Percentiles rank a stretch among this genome's conserved stretches.
These are phyloP conservation scores for Macrobrachium rosenbergii DNA, from an alignment of 1,140 invertebrate species.

Conservation along the genomic window DNA sequence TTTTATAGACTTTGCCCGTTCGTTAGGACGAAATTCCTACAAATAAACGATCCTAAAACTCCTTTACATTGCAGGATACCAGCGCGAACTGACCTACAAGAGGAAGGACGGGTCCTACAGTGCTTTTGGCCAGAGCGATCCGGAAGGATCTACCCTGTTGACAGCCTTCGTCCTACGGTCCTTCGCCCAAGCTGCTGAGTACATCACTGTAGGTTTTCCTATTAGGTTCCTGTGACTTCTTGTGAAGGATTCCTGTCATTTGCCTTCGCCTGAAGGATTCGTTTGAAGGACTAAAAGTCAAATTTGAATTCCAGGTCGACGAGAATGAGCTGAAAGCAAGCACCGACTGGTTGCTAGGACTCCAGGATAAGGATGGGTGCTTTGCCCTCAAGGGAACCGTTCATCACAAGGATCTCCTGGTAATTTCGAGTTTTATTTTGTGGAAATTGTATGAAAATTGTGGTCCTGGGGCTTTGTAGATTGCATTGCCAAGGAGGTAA, in stretches of 20 bases:
- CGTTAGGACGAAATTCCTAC: no score
- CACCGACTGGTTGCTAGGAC: slow-evolving; percentile 66
- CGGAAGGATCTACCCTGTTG: slow-evolving; percentile 84
- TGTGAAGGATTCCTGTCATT: no score
- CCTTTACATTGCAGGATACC: slow-evolving; percentile 75
- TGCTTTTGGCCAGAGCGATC: slow-evolving; percentile 78
- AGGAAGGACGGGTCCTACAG: slow-evolving; percentile 85
- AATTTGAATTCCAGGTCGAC: not conserved
- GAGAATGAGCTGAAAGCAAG: not conserved
- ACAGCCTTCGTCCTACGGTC: slow-evolving; percentile 86
- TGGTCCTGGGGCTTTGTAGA: no score
- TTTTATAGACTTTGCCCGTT: no score
- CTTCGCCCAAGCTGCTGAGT: slow-evolving; percentile 77
- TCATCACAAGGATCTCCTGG: slow-evolving; percentile 68
- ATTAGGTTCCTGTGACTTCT: not conserved
- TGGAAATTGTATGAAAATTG: no score
- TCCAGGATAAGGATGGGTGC: slow-evolving; percentile 69
- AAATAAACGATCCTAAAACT: no score
- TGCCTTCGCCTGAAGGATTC: no score
- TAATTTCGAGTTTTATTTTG: not conserved
- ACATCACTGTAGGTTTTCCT: slow-evolving; percentile 79
- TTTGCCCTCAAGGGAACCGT: slow-evolving; percentile 72
- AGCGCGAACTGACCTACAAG: slow-evolving; percentile 81
- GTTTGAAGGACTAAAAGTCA: no score
- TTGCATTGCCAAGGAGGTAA: no score